phyloP scores from a whole-genome alignment of 2,888 invertebrate species.

The Scrobipalpa costella region DNA sequence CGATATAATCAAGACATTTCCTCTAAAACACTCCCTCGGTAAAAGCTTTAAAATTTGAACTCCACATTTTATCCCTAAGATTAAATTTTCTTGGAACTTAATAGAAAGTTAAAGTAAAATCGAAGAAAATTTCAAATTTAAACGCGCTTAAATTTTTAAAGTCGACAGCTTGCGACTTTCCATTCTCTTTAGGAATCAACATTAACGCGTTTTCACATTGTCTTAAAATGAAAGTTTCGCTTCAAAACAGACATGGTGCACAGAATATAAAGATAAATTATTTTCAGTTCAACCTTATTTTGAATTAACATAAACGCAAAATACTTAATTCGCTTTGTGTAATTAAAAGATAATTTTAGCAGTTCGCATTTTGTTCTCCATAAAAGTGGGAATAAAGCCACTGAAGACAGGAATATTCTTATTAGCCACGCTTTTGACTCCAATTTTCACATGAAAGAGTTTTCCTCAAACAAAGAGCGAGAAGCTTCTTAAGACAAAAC shows the following conservation, averaged over 20 bases:
- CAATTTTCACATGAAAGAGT: constrained; percentile 20
- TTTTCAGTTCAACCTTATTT: not conserved
- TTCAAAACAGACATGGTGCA: not conserved
- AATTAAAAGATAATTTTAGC: not conserved
- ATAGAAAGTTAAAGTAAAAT: constrained; percentile 21
- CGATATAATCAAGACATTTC: constrained; percentile 17
- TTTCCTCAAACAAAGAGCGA: constrained; percentile 19
- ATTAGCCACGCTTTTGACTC: constrained; percentile 15
- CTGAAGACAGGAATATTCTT: not conserved
- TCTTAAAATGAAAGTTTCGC: not conserved
- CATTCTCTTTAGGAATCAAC: not conserved
- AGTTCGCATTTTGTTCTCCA: not conserved
- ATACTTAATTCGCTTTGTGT: not conserved
- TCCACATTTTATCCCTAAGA: constrained; percentile 17
- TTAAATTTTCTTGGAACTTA: constrained; percentile 24
- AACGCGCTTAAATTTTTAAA: constrained; percentile 2
- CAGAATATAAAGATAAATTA: not conserved
- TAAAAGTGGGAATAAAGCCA: not conserved
- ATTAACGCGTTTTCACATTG: not conserved
- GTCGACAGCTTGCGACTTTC: constrained; percentile 2
- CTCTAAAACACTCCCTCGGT: constrained; percentile 12
- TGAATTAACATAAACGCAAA: not conserved
- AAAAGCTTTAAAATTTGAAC: constrained; percentile 17
- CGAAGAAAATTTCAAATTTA: constrained; percentile 16
- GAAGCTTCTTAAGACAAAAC: constrained; percentile 21